These are phyloP conservation scores for Byasa hedistus DNA, from an alignment of 2,888 invertebrate genomes.

Conservation along the genomic window DNA sequence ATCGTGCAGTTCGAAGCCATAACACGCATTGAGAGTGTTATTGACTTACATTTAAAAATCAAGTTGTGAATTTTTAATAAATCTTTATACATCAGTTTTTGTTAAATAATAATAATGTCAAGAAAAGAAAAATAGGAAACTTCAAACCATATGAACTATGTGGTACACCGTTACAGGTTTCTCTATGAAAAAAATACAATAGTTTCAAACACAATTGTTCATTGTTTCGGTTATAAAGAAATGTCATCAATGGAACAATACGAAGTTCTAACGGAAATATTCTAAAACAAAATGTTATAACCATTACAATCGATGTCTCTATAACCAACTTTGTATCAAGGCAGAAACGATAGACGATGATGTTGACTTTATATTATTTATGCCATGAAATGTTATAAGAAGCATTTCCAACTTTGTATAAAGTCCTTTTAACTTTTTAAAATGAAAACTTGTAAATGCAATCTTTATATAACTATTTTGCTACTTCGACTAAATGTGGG, in stretches of 20 bases:
- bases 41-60: too few relatives aligned
- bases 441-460: too few relatives aligned
- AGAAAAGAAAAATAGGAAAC: neutral
- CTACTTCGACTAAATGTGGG: too few relatives aligned
- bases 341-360: neutral
- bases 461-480: too few relatives aligned
- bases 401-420: too few relatives aligned
- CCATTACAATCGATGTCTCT: conserved; percentile 7
- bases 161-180: neutral
- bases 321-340: conserved; percentile 8
- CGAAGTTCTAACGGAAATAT: conserved; percentile 9
- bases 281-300: conserved; percentile 9
- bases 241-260: conserved; percentile 27
- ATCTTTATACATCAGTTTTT: too few relatives aligned
- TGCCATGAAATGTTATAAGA: too few relatives aligned
- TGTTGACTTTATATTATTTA: neutral
- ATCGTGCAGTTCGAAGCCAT: too few relatives aligned
- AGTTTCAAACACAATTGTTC: conserved; percentile 9
- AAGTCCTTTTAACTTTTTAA: too few relatives aligned
- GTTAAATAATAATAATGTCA: too few relatives aligned
- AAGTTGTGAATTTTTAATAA: too few relatives aligned
- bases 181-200: conserved; percentile 9
- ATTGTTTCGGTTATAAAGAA: conserved; percentile 25
- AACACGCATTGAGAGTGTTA: too few relatives aligned
- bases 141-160: neutral